Evolutionary conservation across 2,888 invertebrate species (phyloP).

Genomic region (Chymomyza procnemis): DNA sequence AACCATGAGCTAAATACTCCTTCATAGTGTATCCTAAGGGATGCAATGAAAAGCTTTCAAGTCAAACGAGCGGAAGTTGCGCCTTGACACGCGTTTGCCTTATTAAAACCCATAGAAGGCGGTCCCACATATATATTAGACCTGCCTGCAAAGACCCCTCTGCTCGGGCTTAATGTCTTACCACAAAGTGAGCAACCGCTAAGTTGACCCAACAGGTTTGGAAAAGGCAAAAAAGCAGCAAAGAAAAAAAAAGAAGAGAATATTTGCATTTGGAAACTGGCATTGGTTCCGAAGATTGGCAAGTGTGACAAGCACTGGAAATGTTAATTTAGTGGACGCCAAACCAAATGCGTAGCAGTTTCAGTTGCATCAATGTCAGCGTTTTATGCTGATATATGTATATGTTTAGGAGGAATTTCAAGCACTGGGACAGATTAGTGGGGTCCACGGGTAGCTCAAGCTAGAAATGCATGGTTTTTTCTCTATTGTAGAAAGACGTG

Average conservation of each 20-base stretch:
- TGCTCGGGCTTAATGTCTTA: background rate
- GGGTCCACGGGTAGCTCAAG: background rate
- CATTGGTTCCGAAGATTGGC: conserved; percentile 2
- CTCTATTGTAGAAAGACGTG: too few relatives aligned
- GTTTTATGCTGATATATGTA: background rate
- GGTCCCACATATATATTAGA: conserved; percentile 7
- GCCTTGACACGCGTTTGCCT: conserved; percentile 44
- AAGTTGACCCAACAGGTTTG: conserved; percentile 45
- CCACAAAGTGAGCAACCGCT: background rate
- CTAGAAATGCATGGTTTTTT: background rate
- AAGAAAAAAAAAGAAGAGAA: background rate
- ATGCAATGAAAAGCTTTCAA: background rate
- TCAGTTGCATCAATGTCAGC: background rate
- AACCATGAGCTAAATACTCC: background rate
- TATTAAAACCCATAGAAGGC: conserved; percentile 38
- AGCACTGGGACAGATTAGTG: too few relatives aligned
- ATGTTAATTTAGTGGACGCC: conserved; percentile 68
- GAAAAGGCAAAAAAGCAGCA: background rate
- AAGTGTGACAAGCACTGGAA: conserved; percentile 61
- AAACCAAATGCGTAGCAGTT: conserved; percentile 38
- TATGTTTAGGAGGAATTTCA: too few relatives aligned
- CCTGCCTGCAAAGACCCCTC: background rate
- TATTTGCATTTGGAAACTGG: conserved; percentile 65
- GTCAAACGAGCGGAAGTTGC: conserved; percentile 12
- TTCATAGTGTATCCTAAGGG: background rate